A percentile compares a stretch with the other conserved stretches of the same genome.
phyloP scores from a whole-genome alignment of 2,113 vertebrate species.

The Balaeniceps rex region DNA sequence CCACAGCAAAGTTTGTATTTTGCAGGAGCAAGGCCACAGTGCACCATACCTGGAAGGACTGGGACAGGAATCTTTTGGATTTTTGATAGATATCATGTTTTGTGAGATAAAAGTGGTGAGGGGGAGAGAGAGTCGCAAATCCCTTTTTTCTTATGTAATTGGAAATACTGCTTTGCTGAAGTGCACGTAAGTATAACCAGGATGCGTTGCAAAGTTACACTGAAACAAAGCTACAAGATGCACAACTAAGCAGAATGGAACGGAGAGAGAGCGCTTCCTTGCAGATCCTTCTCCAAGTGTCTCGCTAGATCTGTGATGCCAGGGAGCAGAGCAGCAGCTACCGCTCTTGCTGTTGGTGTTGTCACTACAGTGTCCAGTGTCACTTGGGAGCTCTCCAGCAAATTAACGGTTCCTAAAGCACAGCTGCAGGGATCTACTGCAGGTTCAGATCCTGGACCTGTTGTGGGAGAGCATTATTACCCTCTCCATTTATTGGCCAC shows the following conservation, averaged over 20 bases:
- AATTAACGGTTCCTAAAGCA: neutral
- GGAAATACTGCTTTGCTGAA: neutral
- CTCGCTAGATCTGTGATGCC: neutral
- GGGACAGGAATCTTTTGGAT: neutral
- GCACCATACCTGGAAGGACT: neutral
- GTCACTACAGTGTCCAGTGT: neutral
- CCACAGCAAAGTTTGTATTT: neutral
- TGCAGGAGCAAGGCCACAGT: neutral
- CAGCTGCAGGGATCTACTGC: neutral
- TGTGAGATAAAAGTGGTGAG: neutral
- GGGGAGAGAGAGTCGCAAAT: neutral
- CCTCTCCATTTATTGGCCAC: neutral
- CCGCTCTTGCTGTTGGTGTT: neutral
- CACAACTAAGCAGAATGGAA: neutral
- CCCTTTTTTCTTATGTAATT: neutral
- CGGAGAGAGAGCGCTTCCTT: fast-evolving
- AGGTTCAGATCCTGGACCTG: neutral
- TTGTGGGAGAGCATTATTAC: neutral
- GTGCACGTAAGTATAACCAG: neutral
- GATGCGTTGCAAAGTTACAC: neutral
- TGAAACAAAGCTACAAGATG: neutral
- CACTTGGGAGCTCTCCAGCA: neutral
- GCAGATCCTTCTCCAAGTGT: neutral
- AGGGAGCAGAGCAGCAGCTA: neutral
- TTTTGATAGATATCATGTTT: neutral